phyloP scores from a whole-genome alignment of 2,888 invertebrate genomes.

The Xylota sylvarum region DNA sequence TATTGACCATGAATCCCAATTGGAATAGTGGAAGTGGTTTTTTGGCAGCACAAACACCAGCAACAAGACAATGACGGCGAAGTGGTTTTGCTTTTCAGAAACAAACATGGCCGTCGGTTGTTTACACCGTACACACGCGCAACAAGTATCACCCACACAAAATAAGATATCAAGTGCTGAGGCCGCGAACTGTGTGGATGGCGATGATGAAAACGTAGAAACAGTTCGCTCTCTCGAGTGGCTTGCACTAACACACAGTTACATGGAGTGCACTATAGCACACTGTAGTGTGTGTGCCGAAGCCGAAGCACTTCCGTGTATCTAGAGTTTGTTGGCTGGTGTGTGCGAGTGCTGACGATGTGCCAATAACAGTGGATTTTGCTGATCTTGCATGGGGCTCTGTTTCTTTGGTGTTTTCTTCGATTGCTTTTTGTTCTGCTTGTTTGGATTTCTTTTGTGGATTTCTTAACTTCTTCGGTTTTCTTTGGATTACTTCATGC shows the following conservation, averaged over 20 bases:
- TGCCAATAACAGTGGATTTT: constrained; percentile 68
- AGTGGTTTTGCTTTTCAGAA: constrained; percentile 64
- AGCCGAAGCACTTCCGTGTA: constrained; percentile 68
- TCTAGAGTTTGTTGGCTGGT: constrained; percentile 25
- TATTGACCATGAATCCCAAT: constrained; percentile 63
- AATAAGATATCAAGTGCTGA: constrained; percentile 50
- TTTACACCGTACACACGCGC: constrained; percentile 65
- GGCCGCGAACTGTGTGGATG: constrained; percentile 48
- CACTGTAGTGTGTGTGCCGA: constrained; percentile 9
- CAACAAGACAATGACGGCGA: constrained; percentile 15
- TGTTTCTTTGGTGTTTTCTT: constrained; percentile 53
- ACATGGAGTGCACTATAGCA: too few relatives aligned
- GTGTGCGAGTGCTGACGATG: constrained; percentile 25
- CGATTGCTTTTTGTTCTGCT: constrained; percentile 27
- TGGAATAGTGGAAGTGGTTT: constrained; percentile 62
- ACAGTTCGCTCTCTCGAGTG: constrained; percentile 20
- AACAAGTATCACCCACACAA: constrained; percentile 74
- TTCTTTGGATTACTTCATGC: constrained; percentile 30
- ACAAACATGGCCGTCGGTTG: constrained; percentile 73
- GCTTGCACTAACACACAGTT: not conserved
- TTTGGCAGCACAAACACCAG: constrained; percentile 52
- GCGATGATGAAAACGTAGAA: constrained; percentile 39
- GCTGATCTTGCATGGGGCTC: constrained; percentile 68
- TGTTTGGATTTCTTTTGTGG: constrained; percentile 48
- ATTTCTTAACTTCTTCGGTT: constrained; percentile 3